Evolutionary conservation across 2,113 vertebrate genomes (phyloP), one percentile per base, ranked within the genome.

Genomic region (Perognathus longimembris): DNA sequence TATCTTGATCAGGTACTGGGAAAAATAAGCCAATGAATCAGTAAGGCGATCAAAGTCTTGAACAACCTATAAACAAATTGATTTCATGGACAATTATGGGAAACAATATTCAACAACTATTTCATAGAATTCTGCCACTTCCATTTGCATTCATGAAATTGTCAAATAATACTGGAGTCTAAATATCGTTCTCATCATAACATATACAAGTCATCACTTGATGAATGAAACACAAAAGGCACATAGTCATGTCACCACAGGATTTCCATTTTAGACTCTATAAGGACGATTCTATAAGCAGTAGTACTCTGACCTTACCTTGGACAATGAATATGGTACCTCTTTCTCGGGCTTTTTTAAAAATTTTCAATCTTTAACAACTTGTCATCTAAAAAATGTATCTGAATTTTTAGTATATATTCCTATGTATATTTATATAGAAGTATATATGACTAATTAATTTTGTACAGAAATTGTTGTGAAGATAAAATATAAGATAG

Each of bases 141-240:
- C 59, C 20, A 71, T 5, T 66, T 82, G 40, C 21, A 85, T 82
- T 85, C 26, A 40, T 83, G 66, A 42, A 38, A 40, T 15, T 75
- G 66, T 63, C 3, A 70, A 28, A 22, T 11, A 75, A 66, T 11
- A 64, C 4, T 80, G 69, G 26, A 32, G 5, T 71, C 59, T 50
- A 82, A n/a, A 85, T 18, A 12, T 40, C 12, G 54, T 83, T 88
- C 70, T 79, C 8, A 71, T 38, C 66, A 93, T 87, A 54, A 71
- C 5, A 92, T 34, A 24, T 66, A 78, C 32, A 66, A 63, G 63
- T 36, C n/a, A 21, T 24, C 20, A 34, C 71, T 92, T 77, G 22
- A 42, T 88, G 64, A 90, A 50, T 15, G n/a, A 1, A 75, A 12
- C 26, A 82, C n/a, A 40, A 59, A 34, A 80, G 40, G 38, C 64